Evolutionary conservation across 2,888 invertebrate species (phyloP).

Genomic region (Drosophila mulleri): DNA sequence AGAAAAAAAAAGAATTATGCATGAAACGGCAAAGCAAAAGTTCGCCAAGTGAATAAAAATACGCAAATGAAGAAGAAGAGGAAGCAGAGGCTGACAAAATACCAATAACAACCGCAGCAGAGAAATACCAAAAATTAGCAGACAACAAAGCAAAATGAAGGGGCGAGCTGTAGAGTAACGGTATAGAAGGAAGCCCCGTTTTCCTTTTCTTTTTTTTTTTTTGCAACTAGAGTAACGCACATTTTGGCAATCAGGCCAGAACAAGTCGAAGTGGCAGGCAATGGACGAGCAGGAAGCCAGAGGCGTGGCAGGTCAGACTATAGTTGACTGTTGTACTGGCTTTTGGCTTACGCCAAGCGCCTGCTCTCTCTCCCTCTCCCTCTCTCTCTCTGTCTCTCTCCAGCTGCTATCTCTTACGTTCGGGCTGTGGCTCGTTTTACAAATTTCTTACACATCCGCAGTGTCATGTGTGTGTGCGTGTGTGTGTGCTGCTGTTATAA

Average conservation of each 20-base stretch:
- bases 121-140: slow-evolving; percentile 65
- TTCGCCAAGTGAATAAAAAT: slow-evolving; percentile 32
- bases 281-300: neutral
- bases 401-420: slow-evolving; percentile 24
- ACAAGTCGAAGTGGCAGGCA: neutral
- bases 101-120: slow-evolving; percentile 12
- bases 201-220: neutral
- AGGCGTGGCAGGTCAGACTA: slow-evolving; percentile 34
- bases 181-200: neutral
- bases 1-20: slow-evolving; percentile 40
- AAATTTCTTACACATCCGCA: slow-evolving; percentile 80
- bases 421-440: slow-evolving; percentile 68
- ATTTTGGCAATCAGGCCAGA: slow-evolving; percentile 21
- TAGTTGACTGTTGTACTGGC: slow-evolving; percentile 31
- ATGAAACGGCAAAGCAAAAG: slow-evolving; percentile 33
- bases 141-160: slow-evolving; percentile 65
- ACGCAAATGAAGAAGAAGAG: slow-evolving; percentile 8
- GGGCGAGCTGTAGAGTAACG: slow-evolving; percentile 1
- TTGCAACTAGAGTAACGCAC: slow-evolving; percentile 41
- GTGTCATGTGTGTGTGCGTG: slow-evolving; percentile 20
- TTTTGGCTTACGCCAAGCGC: slow-evolving; percentile 25
- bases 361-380: slow-evolving; percentile 21
- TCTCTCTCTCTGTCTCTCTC: slow-evolving; percentile 19
- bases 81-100: slow-evolving; percentile 7
- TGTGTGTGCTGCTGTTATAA: slow-evolving; percentile 50